Evolutionary conservation across 2,113 vertebrate genomes (phyloP), one percentile per base, ranked within the genome.

Genomic region (Alethe castanea): DNA sequence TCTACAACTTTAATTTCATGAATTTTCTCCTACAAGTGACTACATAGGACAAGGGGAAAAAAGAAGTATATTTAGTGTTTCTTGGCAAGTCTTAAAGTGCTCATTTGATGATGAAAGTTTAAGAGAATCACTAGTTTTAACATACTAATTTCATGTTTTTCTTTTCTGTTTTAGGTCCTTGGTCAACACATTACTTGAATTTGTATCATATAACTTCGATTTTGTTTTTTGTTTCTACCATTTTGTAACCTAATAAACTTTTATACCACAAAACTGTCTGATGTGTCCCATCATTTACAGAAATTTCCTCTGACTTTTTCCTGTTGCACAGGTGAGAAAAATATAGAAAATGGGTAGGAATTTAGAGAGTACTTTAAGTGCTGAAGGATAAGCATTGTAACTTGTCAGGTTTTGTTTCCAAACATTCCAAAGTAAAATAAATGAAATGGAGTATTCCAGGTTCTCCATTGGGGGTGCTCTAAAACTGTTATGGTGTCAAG

Each of bases 161-260:
- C 69, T 93, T 81, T 93, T 92, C 65, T 91, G 15, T 65, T 96
- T 89, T 53, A 95, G 92, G 92, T 93, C 74, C n/a, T 69, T 61
- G 78, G 17, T 50, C 56, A 59, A 89, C 60, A 42, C 6, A 24
- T 38, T 67, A 35, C 59, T 52, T 81, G 60, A 67, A 84, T 53
- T 52, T 62, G 14, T 44, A 60, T 42, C 1, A 0, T 25, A 28
- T 26, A 42, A 47, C 33, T 88, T 95, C 29, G 74, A 14, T 57
- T 85, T 73, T 65, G 54, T 28, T 78, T 60, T 79, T 54, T 40
- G 38, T 54, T 86, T 81, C 87, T 81, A 56, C 26, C 8, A 29
- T 66, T 94, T 78, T 76, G 35, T 33, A 87, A 90, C 61, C 45
- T 61, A 97, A 96, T 97, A 97, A 97, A 97, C 19, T 71, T 92